Conservation (phyloP, 2,113 vertebrate genomes). For the Pluvialis apricaria region DNA sequence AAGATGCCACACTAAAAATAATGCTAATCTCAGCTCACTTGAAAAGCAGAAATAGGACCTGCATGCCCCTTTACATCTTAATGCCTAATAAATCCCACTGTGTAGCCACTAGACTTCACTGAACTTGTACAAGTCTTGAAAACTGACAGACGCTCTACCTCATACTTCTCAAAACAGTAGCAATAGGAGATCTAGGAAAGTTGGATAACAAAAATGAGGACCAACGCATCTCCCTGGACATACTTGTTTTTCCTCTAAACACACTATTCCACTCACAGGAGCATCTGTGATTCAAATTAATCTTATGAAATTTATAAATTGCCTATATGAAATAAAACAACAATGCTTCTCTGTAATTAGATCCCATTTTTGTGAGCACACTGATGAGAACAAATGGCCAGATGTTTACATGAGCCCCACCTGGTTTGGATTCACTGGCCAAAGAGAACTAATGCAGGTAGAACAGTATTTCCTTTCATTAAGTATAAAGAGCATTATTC, state of each 20-base stretch:
- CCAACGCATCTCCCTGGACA: neutral
- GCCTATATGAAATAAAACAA: neutral
- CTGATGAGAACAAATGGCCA: neutral
- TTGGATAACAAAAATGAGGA: neutral
- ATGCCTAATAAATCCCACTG: neutral
- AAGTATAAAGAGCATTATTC: neutral
- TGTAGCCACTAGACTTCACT: neutral
- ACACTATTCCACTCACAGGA: neutral
- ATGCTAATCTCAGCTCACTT: neutral
- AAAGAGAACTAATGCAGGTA: neutral
- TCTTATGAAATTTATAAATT: conserved; percentile 3
- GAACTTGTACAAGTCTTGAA: neutral
- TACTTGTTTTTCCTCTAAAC: neutral
- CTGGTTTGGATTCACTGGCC: neutral
- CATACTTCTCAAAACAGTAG: neutral
- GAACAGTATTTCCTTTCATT: neutral
- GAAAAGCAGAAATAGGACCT: neutral
- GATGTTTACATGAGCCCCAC: conserved; percentile 32
- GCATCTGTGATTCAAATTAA: neutral
- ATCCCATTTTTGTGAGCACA: neutral
- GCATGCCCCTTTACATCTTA: neutral
- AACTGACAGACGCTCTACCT: neutral
- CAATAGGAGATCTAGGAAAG: neutral
- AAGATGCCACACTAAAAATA: neutral
- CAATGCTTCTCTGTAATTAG: neutral